Evolutionary conservation across 2,113 vertebrate species (phyloP).

Genomic region (Sardina pilchardus): DNA sequence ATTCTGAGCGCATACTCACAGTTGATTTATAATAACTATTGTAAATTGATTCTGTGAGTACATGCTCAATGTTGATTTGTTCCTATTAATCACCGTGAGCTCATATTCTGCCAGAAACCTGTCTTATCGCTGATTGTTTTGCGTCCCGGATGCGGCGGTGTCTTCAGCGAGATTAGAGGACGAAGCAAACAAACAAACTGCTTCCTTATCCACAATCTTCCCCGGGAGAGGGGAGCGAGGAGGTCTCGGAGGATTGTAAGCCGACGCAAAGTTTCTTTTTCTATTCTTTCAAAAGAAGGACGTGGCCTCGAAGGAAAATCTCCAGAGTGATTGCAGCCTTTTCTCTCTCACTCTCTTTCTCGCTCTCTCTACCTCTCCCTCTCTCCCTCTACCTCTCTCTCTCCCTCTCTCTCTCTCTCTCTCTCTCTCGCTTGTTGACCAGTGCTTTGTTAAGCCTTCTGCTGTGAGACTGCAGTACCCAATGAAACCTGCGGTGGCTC

Average conservation of each 20-base stretch:
- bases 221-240: neutral
- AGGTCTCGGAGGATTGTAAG: neutral
- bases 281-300: neutral
- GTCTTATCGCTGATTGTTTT: neutral
- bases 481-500: neutral
- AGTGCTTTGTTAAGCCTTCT: neutral
- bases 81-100: neutral
- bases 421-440: neutral
- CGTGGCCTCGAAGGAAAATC: neutral
- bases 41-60: conserved; percentile 12
- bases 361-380: neutral
- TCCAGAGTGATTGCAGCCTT: neutral
- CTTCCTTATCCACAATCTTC: neutral
- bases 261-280: conserved; percentile 1
- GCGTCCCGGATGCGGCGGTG: neutral
- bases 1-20: neutral
- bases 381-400: neutral
- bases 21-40: neutral
- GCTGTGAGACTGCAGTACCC: neutral
- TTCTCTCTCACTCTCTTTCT: neutral
- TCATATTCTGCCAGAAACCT: neutral
- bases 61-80: neutral
- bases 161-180: neutral
- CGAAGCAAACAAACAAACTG: neutral
- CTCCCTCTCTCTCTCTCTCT: neutral